These are phyloP conservation scores for Galleria mellonella DNA, from an alignment of 1,140 invertebrate species.

Conservation along the genomic window DNA sequence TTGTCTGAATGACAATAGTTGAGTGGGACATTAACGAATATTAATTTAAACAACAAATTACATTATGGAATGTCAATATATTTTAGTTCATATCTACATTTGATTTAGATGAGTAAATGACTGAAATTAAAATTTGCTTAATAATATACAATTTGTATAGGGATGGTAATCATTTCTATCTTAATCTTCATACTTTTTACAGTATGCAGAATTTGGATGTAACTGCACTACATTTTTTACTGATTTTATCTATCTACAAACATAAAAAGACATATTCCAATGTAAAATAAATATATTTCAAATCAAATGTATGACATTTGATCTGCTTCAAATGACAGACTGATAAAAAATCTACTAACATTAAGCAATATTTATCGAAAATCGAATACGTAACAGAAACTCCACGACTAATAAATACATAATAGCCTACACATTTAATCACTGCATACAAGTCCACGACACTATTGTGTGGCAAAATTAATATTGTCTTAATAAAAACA, in stretches of 20 bases:
- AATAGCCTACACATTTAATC: constrained; percentile 33
- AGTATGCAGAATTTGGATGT: constrained; percentile 42
- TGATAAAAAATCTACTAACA: constrained; percentile 73
- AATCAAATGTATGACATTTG: constrained; percentile 74
- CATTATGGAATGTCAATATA: constrained; percentile 74
- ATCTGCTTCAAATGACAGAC: constrained; percentile 64
- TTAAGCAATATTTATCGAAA: constrained; percentile 70
- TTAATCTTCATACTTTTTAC: constrained; percentile 35
- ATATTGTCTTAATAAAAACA: not conserved
- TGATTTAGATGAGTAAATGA: constrained; percentile 58
- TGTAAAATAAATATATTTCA: constrained; percentile 74
- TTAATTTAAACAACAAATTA: constrained; percentile 65
- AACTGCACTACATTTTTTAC: constrained; percentile 53
- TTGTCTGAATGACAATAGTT: too few species aligned
- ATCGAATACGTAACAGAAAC: constrained; percentile 69
- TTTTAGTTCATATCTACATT: constrained; percentile 73
- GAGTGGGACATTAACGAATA: too few species aligned
- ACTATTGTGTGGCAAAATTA: not conserved
- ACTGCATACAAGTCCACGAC: constrained; percentile 23
- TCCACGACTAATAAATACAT: constrained; percentile 65
- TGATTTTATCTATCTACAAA: constrained; percentile 69
- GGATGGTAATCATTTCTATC: constrained; percentile 31
- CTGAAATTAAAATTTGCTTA: constrained; percentile 65
- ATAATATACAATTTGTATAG: constrained; percentile 59
- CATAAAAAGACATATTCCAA: constrained; percentile 70